phyloP scores from a whole-genome alignment of 1,140 invertebrate species.

The Heliconius eleuchia region DNA sequence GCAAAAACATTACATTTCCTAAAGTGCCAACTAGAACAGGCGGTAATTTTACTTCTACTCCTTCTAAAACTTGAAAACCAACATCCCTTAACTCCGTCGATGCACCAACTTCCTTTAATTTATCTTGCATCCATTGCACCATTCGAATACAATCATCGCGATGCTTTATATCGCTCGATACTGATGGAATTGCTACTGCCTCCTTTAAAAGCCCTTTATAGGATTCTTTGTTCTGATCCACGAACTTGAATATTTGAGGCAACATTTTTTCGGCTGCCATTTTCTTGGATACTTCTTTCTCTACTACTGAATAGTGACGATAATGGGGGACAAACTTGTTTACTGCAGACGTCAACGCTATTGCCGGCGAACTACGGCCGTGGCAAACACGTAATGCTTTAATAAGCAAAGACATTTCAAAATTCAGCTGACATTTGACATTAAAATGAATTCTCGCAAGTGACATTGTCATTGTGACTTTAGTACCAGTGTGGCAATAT shows the following conservation, averaged over 20 bases:
- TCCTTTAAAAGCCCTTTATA: conserved; percentile 92
- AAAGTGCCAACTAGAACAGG: conserved; percentile 93
- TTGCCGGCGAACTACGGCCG: conserved; percentile 50
- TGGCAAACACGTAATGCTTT: conserved; percentile 44
- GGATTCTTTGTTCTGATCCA: conserved; percentile 88
- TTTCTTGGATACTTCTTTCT: conserved; percentile 49
- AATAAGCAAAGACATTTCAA: conserved; percentile 44
- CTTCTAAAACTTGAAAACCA: conserved; percentile 90
- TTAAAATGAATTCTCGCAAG: not conserved
- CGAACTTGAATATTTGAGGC: conserved; percentile 83
- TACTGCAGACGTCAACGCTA: conserved; percentile 34
- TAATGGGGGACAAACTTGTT: conserved; percentile 40
- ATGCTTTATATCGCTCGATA: conserved; percentile 94
- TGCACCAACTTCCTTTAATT: conserved; percentile 89
- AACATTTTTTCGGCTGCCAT: conserved; percentile 68
- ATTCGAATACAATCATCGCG: conserved; percentile 86
- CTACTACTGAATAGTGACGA: conserved; percentile 46
- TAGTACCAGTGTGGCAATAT: no score
- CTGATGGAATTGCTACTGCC: conserved; percentile 96
- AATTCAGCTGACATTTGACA: conserved; percentile 22
- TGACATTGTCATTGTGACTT: not conserved
- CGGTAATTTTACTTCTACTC: conserved; percentile 89
- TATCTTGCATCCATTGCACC: conserved; percentile 89
- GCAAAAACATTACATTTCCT: conserved; percentile 82
- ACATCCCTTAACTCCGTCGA: conserved; percentile 89